Base-by-base conservation (phyloP, 2,113 vertebrate species). In the Boleophthalmus pectinirostris region DNA sequence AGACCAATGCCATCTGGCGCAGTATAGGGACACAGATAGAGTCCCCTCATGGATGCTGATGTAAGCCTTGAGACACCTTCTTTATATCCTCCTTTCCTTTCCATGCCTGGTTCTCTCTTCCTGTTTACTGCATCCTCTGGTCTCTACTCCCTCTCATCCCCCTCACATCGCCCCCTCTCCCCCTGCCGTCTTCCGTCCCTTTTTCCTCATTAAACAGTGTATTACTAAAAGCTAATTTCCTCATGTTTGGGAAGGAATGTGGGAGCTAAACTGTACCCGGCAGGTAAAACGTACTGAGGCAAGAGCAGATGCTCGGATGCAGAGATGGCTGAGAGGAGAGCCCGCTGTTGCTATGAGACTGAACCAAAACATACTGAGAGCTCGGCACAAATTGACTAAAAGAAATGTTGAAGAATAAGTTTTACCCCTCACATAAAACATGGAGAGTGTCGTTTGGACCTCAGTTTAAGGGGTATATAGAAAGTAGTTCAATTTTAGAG, bases 1-100 rank as follows among this genome's bases (percentile, higher is more conserved):
- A 90, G 80, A 89, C 79, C 70, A 76, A 81, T 86, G 79, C 90
- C 90, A 91, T 90, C 86, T 90, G 90, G 72, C 10, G 56, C 75
- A 68, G 80, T 76, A 82, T 82, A 83, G 77, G 73, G 76, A 80
- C 5, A 69, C 74, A 54, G 82, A 77, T 82, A 81, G 85, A 82
- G 82, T 61, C 70, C 73, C 81, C 76, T 88, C 69, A 77, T 82
- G 73, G 85, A 85, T 84, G 85, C 84, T 89, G 85, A 88, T 90
- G 85, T 83, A 89, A 89, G 87, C 85, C 83, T 83, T 65, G 75
- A 87, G 87, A 91, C 79, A 87, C 83, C 82, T 77, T 73, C 66
- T 80, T 81, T 82, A 73, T 76, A 70, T 80, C 67, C 61, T 81
- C 74, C 72, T 74, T n/a, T 69, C 75, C 38, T 75, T 68, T 79